Base-by-base conservation (phyloP, 2,888 invertebrate genomes). In the Pterostichus niger region DNA sequence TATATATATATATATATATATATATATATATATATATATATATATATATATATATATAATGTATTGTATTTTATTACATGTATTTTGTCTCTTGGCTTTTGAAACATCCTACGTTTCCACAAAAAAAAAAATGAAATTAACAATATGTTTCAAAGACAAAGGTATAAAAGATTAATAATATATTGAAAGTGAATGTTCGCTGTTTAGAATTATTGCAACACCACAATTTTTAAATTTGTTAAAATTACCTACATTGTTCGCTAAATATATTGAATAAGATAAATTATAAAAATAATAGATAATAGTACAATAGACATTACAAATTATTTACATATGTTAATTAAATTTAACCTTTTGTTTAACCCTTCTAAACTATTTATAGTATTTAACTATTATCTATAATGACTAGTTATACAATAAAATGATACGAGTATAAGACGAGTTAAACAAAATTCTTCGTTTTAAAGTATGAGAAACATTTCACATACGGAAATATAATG, bases 321-420 rank as follows among this genome's bases (percentile, higher is more conserved):
- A 33, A 11, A 35, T 49, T 64, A 64, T 64, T 64, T 64, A 64
- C 64, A 64, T 64, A 64, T 64, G 64, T 64, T 64, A 64, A 64
- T 64, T 64, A 64, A 64, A 17, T 17, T 15, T 71, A 44, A 44
- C 44, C 68, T 44, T 71, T 71, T n/a, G 44, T 71, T n/a, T 13
- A 44, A 15, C 17, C 56, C 56, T 49, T n/a, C 49, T 5, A 4
- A 49, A 49, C 9, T 49, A 11, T 49, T 49, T 49, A 49, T n/a
- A 49, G 49, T 49, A 49, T 11, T 24, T 49, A 49, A 49, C 49
- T 11, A 11, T 49, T 13, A 13, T 24, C 24, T 3, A 49, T 49
- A 10, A 49, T 13, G 17, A 56, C 6, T 3, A 40, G 9, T 40
- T 40, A 6, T 40, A 6, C 0, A 40, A 6, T 7, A 5, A 40